Evolutionary conservation across 2,888 invertebrate species (phyloP).

Genomic region (Pherbina coryleti): DNA sequence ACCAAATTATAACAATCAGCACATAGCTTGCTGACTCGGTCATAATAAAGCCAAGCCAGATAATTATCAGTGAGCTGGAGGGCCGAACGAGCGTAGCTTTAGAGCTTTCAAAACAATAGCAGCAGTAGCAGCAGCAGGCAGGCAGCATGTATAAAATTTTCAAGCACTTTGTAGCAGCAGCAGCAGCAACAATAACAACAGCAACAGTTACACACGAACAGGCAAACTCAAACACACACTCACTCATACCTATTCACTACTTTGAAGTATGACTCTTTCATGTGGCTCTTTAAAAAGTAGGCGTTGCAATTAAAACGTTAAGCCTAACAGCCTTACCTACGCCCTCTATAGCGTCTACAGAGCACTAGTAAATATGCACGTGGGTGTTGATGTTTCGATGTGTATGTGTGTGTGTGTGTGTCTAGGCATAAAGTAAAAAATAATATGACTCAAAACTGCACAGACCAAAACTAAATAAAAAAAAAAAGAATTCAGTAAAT

Average conservation of each 20-base stretch:
- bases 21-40: neutral
- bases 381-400: neutral
- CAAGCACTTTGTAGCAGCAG: neutral
- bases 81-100: neutral
- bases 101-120: neutral
- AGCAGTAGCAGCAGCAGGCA: neutral
- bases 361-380: neutral
- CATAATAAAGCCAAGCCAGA: constrained; percentile 27
- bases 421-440: neutral
- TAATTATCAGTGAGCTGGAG: constrained; percentile 19
- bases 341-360: neutral
- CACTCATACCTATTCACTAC: neutral
- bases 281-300: neutral
- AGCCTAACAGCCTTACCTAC: neutral
- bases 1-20: constrained; percentile 11
- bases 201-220: no score
- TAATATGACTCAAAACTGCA: neutral
- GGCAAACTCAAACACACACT: neutral
- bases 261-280: neutral
- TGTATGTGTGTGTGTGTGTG: neutral
- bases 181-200: neutral
- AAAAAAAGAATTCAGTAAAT: neutral
- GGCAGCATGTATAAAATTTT: no score
- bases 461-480: neutral
- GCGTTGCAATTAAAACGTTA: constrained; percentile 26